Base-by-base conservation (phyloP, 2,888 invertebrate species). In the Halictus ligatus region DNA sequence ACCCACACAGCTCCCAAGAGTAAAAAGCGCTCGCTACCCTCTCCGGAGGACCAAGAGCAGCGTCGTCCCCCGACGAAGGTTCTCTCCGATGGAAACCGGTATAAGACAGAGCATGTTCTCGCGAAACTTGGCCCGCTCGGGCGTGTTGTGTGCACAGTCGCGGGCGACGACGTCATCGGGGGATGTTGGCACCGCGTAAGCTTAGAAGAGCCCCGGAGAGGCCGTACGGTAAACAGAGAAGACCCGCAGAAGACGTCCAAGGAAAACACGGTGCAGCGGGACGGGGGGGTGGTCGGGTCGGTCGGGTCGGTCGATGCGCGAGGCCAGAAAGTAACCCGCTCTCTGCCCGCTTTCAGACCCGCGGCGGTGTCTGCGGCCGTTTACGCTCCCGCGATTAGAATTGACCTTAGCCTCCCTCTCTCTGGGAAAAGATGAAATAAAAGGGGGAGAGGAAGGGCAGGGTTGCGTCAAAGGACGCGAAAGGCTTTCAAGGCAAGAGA, bases 141-240 rank as follows among this genome's bases (percentile, higher is more conserved):
- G 60, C 60, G 60, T 64, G 25, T 25, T 64, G 60, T 64, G 60
- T 25, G 25, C 60, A 29, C 60, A 29, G 60, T 13, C n/a, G 29
- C 15, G n/a, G 29, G 7, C 29, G 13, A 25, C 25, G 60, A 25
- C 67, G 67, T 67, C 67, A 67, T 67, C 67, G 7, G 18, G 35
- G 50, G 7, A 12, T 40, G 75, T 50, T 15, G 54, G 25, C 50
- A 18, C 18, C 74, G 46, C 50, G 89, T 92, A 89, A 92, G 91
- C 90, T 91, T 89, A 85, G 80, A 43, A 35, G 73, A 75, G 43
- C 15, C 46, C 64, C 60, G 69, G 67, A 25, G 94, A 94, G 94
- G 92, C 94, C 94, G 88, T 94, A 94, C 93, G 91, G 94, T 91
- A 82, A 89, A 91, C 90, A 87, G 91, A 87, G 94, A 94, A 94